These are phyloP conservation scores for Ariopsis seemanni DNA, from an alignment of 2,113 vertebrate species.

Conservation along the genomic window DNA sequence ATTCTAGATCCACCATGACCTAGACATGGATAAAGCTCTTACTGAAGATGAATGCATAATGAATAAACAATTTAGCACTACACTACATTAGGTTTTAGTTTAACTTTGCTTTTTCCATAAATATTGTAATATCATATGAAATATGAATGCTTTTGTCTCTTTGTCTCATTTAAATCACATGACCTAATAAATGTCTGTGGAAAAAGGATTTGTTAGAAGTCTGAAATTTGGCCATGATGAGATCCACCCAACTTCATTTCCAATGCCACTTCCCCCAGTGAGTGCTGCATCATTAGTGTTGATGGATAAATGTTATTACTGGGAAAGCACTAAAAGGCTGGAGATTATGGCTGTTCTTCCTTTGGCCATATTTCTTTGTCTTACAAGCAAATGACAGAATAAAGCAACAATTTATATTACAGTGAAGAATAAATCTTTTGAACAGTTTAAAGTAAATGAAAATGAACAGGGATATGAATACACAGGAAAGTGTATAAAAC, in stretches of 20 bases:
- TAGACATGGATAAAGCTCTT: neutral
- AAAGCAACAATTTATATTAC: neutral
- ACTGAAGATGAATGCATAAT: neutral
- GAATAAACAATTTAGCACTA: neutral
- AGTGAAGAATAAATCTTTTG: neutral
- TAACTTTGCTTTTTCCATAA: neutral
- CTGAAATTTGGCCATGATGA: neutral
- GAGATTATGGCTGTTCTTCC: neutral
- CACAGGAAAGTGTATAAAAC: neutral
- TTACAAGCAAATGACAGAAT: neutral
- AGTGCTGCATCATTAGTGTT: constrained; percentile 28
- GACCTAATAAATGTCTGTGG: neutral
- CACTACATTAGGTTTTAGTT: neutral
- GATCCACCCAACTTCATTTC: constrained; percentile 32
- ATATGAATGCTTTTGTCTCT: neutral
- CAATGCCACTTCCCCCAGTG: constrained; percentile 13
- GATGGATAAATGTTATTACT: constrained; percentile 29
- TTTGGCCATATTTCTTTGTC: neutral
- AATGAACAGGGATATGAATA: neutral
- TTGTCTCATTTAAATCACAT: neutral
- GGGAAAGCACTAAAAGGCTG: constrained; percentile 23
- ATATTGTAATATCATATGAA: neutral
- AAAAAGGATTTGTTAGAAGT: neutral
- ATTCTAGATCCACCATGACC: neutral
- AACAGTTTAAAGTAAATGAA: neutral